Evolutionary conservation across 2,797 vertebrate genomes (phyloP).

Genomic region (Platyrinchus mystaceus): DNA sequence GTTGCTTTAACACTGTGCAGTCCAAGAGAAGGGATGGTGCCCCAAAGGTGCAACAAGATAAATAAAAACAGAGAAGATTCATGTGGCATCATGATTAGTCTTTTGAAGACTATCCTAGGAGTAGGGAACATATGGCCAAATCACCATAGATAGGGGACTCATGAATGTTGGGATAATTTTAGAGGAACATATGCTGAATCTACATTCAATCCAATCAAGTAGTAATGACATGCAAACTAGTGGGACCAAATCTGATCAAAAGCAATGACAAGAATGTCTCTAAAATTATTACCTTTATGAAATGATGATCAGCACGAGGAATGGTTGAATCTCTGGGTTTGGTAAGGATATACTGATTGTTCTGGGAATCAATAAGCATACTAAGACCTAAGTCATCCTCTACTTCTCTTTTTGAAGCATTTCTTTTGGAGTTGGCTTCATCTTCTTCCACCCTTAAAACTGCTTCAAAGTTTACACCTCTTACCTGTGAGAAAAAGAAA

Average conservation of each 20-base stretch:
- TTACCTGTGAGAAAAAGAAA: conserved; percentile 77
- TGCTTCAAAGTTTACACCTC: conserved; percentile 94
- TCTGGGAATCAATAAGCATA: conserved; percentile 99
- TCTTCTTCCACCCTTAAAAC: conserved; percentile 95
- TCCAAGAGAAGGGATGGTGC: not conserved
- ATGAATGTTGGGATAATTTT: not conserved
- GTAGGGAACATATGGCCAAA: not conserved
- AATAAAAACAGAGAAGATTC: not conserved
- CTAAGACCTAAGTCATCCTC: conserved; percentile 92
- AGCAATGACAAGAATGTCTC: not conserved
- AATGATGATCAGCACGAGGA: conserved; percentile 93
- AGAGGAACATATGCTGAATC: not conserved
- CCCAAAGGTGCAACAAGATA: not conserved
- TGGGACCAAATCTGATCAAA: not conserved
- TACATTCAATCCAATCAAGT: not conserved
- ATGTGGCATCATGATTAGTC: rapidly evolving
- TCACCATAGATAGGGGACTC: not conserved
- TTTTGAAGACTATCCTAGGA: not conserved
- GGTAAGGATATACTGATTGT: conserved; percentile 97
- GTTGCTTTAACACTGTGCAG: not conserved
- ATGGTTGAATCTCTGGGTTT: conserved; percentile 96
- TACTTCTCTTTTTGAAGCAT: conserved; percentile 82
- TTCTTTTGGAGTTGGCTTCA: conserved; percentile 86
- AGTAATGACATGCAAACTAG: not conserved
- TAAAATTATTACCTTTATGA: conserved; percentile 85